Conservation (phyloP, 2,113 vertebrate species). For the Psilopogon haemacephalus region DNA sequence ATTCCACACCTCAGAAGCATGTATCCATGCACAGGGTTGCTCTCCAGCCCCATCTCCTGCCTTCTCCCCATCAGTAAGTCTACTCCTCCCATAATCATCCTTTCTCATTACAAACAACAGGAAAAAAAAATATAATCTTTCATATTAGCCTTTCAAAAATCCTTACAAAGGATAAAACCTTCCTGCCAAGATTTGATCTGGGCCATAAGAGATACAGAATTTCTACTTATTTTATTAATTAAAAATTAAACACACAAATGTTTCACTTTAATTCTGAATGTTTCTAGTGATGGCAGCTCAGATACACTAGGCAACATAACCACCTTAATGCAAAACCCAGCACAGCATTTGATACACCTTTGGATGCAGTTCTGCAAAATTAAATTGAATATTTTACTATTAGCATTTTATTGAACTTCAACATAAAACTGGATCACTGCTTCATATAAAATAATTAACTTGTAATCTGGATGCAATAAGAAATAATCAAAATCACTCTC, state of each 20-base stretch:
- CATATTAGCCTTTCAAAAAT: background rate
- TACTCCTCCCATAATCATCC: background rate
- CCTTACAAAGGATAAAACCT: background rate
- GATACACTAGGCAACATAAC: background rate
- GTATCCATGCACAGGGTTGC: rapidly evolving
- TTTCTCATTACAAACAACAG: background rate
- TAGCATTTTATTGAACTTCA: background rate
- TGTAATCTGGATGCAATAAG: background rate
- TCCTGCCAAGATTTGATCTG: background rate
- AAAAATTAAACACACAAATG: background rate
- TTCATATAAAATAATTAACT: background rate
- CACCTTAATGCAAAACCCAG: background rate
- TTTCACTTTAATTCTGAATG: background rate
- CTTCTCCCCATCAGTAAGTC: background rate
- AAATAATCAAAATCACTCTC: background rate
- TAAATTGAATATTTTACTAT: background rate
- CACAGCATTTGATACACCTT: background rate
- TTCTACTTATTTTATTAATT: background rate
- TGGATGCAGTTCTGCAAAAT: background rate
- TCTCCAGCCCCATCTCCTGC: background rate
- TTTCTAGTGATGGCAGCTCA: background rate
- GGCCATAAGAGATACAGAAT: background rate
- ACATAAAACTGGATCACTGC: background rate
- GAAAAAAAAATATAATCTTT: background rate
- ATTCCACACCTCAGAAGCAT: rapidly evolving